phyloP scores from a whole-genome alignment of 2,888 invertebrate genomes.

The Heliconius erato region DNA sequence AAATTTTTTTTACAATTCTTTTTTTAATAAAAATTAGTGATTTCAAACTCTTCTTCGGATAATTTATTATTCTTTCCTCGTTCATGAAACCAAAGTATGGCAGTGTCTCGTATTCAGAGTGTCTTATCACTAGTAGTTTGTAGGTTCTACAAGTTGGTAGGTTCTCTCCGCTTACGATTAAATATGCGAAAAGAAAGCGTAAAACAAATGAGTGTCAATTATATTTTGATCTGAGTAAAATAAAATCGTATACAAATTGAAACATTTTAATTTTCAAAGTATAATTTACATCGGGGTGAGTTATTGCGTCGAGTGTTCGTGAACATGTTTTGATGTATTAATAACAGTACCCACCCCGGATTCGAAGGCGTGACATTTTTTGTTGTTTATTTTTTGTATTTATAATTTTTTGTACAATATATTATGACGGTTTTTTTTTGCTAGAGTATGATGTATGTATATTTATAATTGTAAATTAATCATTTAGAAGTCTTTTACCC shows the following conservation, averaged over 20 bases:
- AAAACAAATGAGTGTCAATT: background rate
- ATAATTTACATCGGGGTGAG: slow-evolving; percentile 18
- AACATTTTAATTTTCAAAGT: slow-evolving; percentile 16
- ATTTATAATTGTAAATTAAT: no score
- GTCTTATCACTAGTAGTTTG: no score
- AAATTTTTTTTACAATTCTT: no score
- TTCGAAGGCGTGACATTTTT: slow-evolving; percentile 21
- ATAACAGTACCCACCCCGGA: slow-evolving; percentile 31
- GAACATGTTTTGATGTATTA: slow-evolving; percentile 30
- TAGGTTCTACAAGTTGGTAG: no score
- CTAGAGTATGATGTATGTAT: no score
- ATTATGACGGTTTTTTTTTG: no score
- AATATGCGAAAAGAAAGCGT: background rate
- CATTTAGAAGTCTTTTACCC: no score
- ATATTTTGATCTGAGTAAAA: background rate
- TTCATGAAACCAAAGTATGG: no score
- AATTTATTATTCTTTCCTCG: no score
- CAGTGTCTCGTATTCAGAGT: no score
- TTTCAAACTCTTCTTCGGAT: no score
- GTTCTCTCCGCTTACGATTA: background rate
- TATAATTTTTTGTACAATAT: background rate
- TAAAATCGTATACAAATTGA: background rate
- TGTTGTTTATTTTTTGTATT: background rate
- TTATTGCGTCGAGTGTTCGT: slow-evolving; percentile 45
- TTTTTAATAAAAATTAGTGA: no score